Base-by-base conservation (phyloP, 1,140 invertebrate species). In the Formica selysi region DNA sequence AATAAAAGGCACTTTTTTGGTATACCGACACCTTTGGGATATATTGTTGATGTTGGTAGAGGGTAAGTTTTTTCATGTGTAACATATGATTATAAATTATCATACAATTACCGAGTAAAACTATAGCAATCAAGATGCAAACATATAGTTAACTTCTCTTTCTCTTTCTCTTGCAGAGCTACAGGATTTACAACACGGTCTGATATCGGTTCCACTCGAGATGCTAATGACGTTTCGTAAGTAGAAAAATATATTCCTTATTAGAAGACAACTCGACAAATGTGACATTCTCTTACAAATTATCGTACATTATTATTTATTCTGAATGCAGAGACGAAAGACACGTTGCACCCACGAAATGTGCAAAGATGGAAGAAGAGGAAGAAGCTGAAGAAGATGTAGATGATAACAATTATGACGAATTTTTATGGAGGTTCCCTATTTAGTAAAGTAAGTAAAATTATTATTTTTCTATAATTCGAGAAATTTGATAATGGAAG, bases 321-420 rank as follows among this genome's bases (percentile, higher is more conserved):
- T 73, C 91, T 93, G 36, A 78, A 92, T 92, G 71, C 87, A 98
- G 97, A 11, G 99, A 99, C 95, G 98, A 99, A 93, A 96, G 98
- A 68, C 99, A 99, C 96, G 98, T 99, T 3, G 98, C 98, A 22
- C 22, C 22, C 22, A 22, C 22, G 22, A 98, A 98, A 91, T 97
- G 98, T 93, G 97, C 98, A 86, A 99, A 99, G 94, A 99, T 98
- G 91, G 97, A 98, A 87, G 98, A 99, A 89, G 99, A 99, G 90
- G 98, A 99, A 92, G 98, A 99, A 91, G 98, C 99, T 92, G 98
- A 99, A 93, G 99, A 99, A 96, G 99, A 99, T 96, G 96, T 99
- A 81, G 99, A 99, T 95, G 99, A 99, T 95, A 99, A 99, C 8
- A 99, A 99, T 96, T 99, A 99, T 96, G 99, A 99, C 96, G 99